These are phyloP conservation scores for Maniola jurtina DNA, from an alignment of 1,140 invertebrate genomes.

Conservation along the genomic window DNA sequence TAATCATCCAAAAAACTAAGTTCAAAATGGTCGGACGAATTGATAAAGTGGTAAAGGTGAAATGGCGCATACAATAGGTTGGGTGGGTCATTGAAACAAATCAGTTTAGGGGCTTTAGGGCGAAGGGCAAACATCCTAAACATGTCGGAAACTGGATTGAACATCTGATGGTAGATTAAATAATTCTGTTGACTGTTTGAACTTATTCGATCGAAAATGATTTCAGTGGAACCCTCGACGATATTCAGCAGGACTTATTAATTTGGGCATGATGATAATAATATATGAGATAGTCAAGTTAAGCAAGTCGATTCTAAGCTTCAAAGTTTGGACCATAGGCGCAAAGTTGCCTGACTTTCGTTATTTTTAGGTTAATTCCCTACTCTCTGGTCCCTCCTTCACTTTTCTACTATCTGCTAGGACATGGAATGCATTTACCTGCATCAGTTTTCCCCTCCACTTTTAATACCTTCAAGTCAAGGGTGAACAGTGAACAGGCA, in stretches of 20 bases:
- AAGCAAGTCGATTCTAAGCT: too few species aligned
- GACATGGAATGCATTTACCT: too few species aligned
- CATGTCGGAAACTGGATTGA: constrained; percentile 21
- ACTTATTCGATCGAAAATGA: constrained; percentile 8
- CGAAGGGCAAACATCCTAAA: constrained; percentile 42
- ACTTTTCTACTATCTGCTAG: too few species aligned
- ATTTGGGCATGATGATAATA: too few species aligned
- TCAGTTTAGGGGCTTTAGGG: constrained; percentile 53
- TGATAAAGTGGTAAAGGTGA: constrained; percentile 43
- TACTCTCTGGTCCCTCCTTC: too few species aligned
- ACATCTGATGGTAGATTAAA: constrained; percentile 23
- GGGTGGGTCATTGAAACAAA: constrained; percentile 56
- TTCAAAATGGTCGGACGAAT: constrained; percentile 18
- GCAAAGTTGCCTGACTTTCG: too few species aligned
- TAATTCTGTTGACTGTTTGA: constrained; percentile 13
- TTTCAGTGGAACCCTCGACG: background rate
- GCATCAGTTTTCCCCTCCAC: too few species aligned
- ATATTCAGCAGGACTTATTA: background rate
- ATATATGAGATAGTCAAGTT: too few species aligned
- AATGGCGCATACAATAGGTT: constrained; percentile 61
- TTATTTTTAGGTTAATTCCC: too few species aligned
- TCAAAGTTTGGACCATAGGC: too few species aligned
- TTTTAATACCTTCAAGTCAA: too few species aligned
- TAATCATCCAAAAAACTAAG: background rate
- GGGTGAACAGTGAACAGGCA: too few species aligned